Conservation (phyloP, 1,140 invertebrate genomes). For the Nasonia giraulti region DNA sequence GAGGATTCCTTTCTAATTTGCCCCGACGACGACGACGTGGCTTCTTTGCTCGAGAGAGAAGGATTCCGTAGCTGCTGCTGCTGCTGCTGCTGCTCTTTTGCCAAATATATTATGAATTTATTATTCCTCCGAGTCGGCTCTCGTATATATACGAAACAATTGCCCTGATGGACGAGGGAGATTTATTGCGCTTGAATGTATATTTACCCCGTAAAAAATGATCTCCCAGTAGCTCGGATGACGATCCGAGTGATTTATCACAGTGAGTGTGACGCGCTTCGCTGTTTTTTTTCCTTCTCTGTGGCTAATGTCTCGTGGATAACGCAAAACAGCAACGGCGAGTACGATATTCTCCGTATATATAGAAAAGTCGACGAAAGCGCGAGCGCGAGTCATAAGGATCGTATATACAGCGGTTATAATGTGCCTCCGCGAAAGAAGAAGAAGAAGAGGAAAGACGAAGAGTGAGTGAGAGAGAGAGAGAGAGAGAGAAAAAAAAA, state of each 20-base stretch:
- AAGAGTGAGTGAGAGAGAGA: background rate
- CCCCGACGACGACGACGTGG: slow-evolving; percentile 8
- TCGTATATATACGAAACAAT: slow-evolving; percentile 35
- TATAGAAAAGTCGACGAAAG: too few species aligned
- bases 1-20: slow-evolving; percentile 51
- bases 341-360: too few species aligned
- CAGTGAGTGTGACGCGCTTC: background rate
- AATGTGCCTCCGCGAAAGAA: slow-evolving; percentile 42
- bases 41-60: background rate
- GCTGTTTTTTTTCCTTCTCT: background rate
- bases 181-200: slow-evolving; percentile 34
- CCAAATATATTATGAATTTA: slow-evolving; percentile 45
- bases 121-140: slow-evolving; percentile 21
- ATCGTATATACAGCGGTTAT: background rate
- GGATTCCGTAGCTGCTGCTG: slow-evolving; percentile 1
- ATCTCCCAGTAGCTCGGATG: background rate
- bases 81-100: slow-evolving; percentile 30
- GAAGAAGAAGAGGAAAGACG: slow-evolving; percentile 40
- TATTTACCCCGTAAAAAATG: slow-evolving; percentile 24
- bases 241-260: slow-evolving; percentile 28
- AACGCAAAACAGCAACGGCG: background rate
- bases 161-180: slow-evolving; percentile 19
- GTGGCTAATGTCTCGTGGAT: background rate
- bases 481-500: background rate
- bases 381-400: background rate